A percentile compares a stretch with the other conserved stretches of the same genome.
These are phyloP conservation scores for Oncorhynchus keta DNA, from an alignment of 2,113 vertebrate species.

Conservation along the genomic window DNA sequence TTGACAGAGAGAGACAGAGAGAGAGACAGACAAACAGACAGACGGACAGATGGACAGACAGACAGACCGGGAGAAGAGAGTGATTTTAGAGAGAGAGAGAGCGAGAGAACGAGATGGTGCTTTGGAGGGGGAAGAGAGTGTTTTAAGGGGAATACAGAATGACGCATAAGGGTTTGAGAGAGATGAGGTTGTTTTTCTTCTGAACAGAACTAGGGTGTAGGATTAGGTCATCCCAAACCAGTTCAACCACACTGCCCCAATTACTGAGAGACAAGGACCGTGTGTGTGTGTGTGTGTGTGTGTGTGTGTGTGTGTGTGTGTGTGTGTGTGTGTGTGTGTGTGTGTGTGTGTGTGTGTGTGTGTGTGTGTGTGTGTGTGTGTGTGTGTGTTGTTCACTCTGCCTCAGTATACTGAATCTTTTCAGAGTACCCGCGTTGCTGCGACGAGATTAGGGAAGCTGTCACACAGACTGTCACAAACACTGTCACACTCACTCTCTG, in stretches of 20 bases:
- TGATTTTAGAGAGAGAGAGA: too few species aligned
- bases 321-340: too few species aligned
- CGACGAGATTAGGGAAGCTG: not conserved
- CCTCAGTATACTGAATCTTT: not conserved
- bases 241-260: conserved; percentile 13
- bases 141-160: too few species aligned
- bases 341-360: not conserved
- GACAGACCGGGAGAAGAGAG: too few species aligned
- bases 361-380: too few species aligned
- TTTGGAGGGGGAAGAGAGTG: too few species aligned
- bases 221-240: conserved; percentile 30
- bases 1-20: too few species aligned
- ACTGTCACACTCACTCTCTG: too few species aligned
- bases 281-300: too few species aligned
- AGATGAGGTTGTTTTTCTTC: not conserved
- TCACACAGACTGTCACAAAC: not conserved
- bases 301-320: too few species aligned
- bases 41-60: fast-evolving
- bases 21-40: not conserved
- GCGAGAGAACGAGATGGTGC: too few species aligned
- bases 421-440: not conserved
- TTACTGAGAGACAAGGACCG: conserved; percentile 4
- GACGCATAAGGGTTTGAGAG: not conserved
- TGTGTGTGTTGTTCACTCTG: not conserved
- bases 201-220: conserved; percentile 5